Percentiles rank a stretch among this genome's conserved stretches.
These are phyloP conservation scores for Schmidtea mediterranea DNA, from an alignment of 1,140 invertebrate species.

Conservation along the genomic window DNA sequence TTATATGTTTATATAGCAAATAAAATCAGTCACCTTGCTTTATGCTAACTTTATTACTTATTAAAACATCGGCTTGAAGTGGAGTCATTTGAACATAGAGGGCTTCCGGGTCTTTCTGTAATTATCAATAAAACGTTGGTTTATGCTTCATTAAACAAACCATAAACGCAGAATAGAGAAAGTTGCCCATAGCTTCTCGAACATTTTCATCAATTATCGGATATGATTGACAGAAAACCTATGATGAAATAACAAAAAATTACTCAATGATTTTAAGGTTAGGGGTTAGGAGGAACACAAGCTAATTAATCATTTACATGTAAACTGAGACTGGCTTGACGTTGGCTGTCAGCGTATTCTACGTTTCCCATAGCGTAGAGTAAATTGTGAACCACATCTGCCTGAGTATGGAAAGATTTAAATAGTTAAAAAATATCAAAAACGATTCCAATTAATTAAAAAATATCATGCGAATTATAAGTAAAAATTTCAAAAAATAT, in stretches of 20 bases:
- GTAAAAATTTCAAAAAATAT: too few relatives aligned
- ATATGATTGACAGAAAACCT: constrained; percentile 22
- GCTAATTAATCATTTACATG: constrained; percentile 17
- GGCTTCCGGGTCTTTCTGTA: constrained; percentile 21
- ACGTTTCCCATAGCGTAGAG: constrained; percentile 24
- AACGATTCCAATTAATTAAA: background rate
- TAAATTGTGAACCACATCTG: background rate
- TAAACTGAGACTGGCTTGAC: constrained; percentile 22
- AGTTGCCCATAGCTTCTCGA: constrained; percentile 22
- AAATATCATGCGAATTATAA: too few relatives aligned
- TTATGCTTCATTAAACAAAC: constrained; percentile 12
- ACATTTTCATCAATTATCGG: constrained; percentile 26
- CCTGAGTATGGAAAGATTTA: background rate
- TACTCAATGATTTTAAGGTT: background rate
- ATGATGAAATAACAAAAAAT: constrained; percentile 9
- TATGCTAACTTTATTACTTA: constrained; percentile 26
- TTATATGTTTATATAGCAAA: too few relatives aligned
- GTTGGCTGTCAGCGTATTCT: constrained; percentile 24
- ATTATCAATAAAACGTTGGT: constrained; percentile 6
- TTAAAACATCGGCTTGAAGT: constrained; percentile 23
- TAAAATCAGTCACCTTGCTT: constrained; percentile 21
- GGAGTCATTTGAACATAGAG: constrained; percentile 25
- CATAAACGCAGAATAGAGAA: constrained; percentile 23
- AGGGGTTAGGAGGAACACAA: too few relatives aligned
- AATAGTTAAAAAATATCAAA: background rate